Evolutionary conservation across 2,888 invertebrate species (phyloP).

Genomic region (Mesoligia furuncula): DNA sequence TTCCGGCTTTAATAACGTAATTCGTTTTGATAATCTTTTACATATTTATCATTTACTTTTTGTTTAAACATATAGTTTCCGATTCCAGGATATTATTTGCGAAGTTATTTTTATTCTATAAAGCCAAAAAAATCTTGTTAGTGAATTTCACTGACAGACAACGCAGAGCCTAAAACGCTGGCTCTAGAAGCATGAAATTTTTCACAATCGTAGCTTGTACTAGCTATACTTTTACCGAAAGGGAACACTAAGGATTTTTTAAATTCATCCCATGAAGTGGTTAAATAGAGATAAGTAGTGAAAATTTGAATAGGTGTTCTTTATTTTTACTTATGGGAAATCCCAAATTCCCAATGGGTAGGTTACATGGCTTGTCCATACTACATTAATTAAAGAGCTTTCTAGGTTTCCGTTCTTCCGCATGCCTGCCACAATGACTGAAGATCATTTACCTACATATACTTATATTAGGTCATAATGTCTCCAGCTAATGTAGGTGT

Average conservation of each 20-base stretch:
- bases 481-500: slow-evolving; percentile 23
- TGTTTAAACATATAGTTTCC: background rate
- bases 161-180: too few relatives aligned
- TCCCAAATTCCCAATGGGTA: too few relatives aligned
- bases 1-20: background rate
- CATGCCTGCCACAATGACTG: background rate
- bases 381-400: background rate
- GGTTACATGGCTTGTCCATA: too few relatives aligned
- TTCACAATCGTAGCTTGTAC: too few relatives aligned
- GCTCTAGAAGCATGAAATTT: too few relatives aligned
- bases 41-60: background rate
- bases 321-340: too few relatives aligned
- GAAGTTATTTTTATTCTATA: background rate
- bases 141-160: too few relatives aligned
- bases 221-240: too few relatives aligned
- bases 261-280: too few relatives aligned
- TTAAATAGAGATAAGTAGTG: too few relatives aligned
- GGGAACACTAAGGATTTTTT: too few relatives aligned
- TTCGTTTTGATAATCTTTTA: background rate
- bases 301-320: too few relatives aligned
- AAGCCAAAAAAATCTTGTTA: background rate
- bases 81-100: background rate
- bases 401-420: background rate
- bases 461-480: slow-evolving; percentile 13
- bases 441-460: background rate